These are phyloP conservation scores for Agelaius phoeniceus DNA, from an alignment of 2,113 vertebrate species.

Conservation along the genomic window DNA sequence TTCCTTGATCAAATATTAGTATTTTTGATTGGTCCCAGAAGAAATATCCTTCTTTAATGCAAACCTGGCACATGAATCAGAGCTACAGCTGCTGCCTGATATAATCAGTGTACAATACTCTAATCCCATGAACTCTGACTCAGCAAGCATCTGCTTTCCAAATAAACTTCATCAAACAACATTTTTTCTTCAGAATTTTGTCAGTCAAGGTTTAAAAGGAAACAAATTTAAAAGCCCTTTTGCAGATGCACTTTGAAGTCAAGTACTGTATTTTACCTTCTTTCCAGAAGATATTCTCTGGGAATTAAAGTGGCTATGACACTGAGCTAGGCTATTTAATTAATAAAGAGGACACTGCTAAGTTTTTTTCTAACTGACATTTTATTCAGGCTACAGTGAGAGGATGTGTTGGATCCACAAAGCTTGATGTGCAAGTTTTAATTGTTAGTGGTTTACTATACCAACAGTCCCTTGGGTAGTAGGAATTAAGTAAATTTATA, in stretches of 20 bases:
- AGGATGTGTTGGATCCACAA: not conserved
- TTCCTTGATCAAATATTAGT: conserved; percentile 65
- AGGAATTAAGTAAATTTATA: not conserved
- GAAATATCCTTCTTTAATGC: conserved; percentile 47
- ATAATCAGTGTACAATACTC: conserved; percentile 57
- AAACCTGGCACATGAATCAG: conserved; percentile 52
- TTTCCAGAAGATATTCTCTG: not conserved
- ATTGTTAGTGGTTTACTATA: not conserved
- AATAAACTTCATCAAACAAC: conserved; percentile 17
- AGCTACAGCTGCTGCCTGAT: conserved; percentile 59
- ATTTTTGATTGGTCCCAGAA: conserved; percentile 65
- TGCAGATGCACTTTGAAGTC: not conserved
- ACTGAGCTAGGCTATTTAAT: not conserved
- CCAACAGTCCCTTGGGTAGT: not conserved
- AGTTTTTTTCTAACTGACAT: not conserved
- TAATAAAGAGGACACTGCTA: not conserved
- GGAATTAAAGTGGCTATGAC: not conserved
- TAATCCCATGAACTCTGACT: conserved; percentile 59
- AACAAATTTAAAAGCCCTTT: not conserved
- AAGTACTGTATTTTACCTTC: not conserved
- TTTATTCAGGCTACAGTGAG: not conserved
- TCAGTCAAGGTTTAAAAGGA: conserved; percentile 9
- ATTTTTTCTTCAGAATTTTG: conserved; percentile 11
- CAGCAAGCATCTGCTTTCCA: conserved; percentile 64
- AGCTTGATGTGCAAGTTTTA: not conserved